Base-by-base conservation (phyloP, 2,113 vertebrate species). In the Neogale vison region DNA sequence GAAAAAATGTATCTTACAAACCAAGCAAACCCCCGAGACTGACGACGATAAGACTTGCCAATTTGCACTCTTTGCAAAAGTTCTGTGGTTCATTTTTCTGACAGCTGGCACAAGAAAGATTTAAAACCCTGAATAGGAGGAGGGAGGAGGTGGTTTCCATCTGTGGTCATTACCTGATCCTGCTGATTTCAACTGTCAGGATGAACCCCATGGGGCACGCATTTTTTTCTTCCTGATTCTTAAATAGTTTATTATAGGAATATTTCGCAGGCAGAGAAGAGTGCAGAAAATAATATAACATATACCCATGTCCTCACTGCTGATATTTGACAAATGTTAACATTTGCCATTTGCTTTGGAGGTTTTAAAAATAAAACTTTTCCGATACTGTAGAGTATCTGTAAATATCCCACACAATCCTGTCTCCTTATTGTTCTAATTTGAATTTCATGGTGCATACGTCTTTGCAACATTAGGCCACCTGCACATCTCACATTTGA, bases 291-390 rank as follows among this genome's bases (percentile, higher is more conserved):
- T 90, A 96, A 96, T 90, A 18, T 24, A 76, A 45, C 61, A 77
- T 7, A 57, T 4, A 94, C 50, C 36, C 42, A 11, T 34, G 67
- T 72, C 39, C 39, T 83, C 6, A 7, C 74, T 93, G 87, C 80
- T 97, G 93, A 90, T 96, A 95, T 81, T 95, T 85, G 77, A 96
- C 71, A 93, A 89, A 72, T 95, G 88, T 94, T 97, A 95, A 76
- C 85, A 79, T 93, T 93, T 96, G 50, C 21, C 52, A 91, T 88
- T 80, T 85, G 39, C 76, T 97, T 88, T 77, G 52, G 45, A 88
- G 84, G 59, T 90, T 83, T 84, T 50, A 84, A 90, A 97, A 97
- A 82, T 88, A 69, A 92, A 92, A 76, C 26, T 42, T 92, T 61
- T 77, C 34, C 59, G 45, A 92, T 31, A 83, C 34, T 45, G 17